Evolutionary conservation across 2,888 invertebrate species (phyloP).

Genomic region (Rhopalosiphum nymphaeae): DNA sequence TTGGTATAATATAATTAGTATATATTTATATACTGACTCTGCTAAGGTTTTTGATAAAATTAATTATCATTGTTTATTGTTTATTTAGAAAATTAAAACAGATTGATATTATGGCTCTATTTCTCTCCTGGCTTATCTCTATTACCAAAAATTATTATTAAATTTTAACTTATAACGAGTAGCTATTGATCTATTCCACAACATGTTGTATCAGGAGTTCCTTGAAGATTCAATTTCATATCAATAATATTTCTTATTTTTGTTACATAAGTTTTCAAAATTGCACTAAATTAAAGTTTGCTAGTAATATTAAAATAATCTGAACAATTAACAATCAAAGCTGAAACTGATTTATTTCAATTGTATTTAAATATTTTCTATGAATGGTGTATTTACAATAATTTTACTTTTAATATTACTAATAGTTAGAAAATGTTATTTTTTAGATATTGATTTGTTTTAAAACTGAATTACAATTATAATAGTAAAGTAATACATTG

Average conservation of each 20-base stretch:
- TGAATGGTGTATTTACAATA: constrained; percentile 16
- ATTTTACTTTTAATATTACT: constrained; percentile 24
- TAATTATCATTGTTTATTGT: constrained; percentile 23
- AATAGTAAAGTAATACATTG: too few species aligned
- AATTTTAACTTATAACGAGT: neutral
- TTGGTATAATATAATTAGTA: neutral
- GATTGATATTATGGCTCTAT: constrained; percentile 16
- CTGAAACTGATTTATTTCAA: neutral
- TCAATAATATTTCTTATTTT: constrained; percentile 27
- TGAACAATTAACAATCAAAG: too few species aligned
- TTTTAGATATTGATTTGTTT: neutral
- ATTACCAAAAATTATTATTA: neutral
- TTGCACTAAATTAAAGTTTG: constrained; percentile 30
- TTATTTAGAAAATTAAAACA: constrained; percentile 15
- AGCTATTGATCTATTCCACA: neutral
- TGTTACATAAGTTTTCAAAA: neutral
- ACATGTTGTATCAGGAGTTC: neutral
- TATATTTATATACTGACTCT: neutral
- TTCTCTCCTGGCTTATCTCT: neutral
- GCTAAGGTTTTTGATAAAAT: constrained; percentile 7
- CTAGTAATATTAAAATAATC: neutral
- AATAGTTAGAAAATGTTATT: constrained; percentile 23
- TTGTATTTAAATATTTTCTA: neutral
- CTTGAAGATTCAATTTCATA: neutral
- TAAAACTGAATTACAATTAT: neutral